Base-by-base conservation (phyloP, 2,888 invertebrate genomes). In the Prionchulus punctatus region DNA sequence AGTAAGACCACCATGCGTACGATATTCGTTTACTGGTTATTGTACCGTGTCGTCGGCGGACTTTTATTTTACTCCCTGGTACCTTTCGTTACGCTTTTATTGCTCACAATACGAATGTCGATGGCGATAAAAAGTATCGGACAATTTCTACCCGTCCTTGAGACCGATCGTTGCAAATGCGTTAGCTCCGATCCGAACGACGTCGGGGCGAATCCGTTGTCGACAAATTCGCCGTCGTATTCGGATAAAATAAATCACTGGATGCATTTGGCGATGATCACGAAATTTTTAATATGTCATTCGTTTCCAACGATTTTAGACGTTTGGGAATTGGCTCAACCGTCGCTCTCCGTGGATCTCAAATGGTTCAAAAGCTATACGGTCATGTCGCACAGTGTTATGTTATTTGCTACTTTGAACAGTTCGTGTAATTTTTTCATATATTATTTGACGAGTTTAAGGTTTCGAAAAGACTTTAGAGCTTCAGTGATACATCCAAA, bases 221-320 rank as follows among this genome's bases (percentile, higher is more conserved):
- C n/a, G n/a, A n/a, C n/a, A n/a, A n/a, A n/a, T n/a, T n/a, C n/a
- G n/a, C n/a, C n/a, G n/a, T n/a, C n/a, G n/a, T n/a, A n/a, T n/a
- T n/a, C n/a, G n/a, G 45, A 45, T n/a, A 12, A 23, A 4, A 45
- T 45, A 23, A 45, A 45, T 23, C 12, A 45, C 23, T n/a, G 45
- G 18, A 45, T 45, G 45, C 45, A 45, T 23, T 7, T 45, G 23
- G 23, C 23, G 4, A 4, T 45, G 45, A 45, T 45, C 45, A 45
- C 45, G 45, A 45, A 45, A 45, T 45, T 45, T 45, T 12, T 45
- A 23, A 23, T 45, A n/a, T 45, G 45, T 45, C 45, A 45, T 7
- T 23, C 23, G 45, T 45, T 45, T n/a, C 45, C 45, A 23, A 45
- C 45, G 45, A 23, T 45, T 45, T n/a, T 45, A 23, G 45, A 45